phyloP scores from a whole-genome alignment of 2,888 invertebrate species.

The Cylindroiulus punctatus region DNA sequence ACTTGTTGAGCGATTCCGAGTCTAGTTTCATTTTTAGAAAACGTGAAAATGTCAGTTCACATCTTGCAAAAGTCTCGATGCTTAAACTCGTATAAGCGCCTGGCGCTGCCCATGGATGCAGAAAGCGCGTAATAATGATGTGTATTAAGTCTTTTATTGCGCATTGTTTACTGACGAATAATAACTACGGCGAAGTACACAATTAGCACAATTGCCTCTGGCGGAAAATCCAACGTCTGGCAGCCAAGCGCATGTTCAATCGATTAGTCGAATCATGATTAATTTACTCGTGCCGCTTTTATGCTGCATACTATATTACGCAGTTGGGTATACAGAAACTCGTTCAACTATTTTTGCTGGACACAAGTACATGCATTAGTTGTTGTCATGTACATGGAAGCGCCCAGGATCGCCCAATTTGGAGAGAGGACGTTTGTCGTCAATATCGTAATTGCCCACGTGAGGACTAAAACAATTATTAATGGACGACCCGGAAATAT shows the following conservation, averaged over 20 bases:
- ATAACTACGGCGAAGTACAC: background rate
- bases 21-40: background rate
- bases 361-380: background rate
- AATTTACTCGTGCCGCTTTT: background rate
- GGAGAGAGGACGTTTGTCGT: background rate
- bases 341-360: background rate
- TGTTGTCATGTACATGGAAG: background rate
- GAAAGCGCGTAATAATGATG: background rate
- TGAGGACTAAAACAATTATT: background rate
- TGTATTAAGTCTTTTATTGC: background rate
- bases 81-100: too few relatives aligned
- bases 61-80: too few relatives aligned
- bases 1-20: background rate
- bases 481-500: slow-evolving; percentile 4
- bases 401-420: background rate
- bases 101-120: too few relatives aligned
- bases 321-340: background rate
- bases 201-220: slow-evolving; percentile 20
- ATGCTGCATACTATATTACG: background rate
- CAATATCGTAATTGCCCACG: background rate
- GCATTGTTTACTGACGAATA: slow-evolving; percentile 9
- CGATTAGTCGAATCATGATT: slow-evolving; percentile 34
- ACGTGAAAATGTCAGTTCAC: background rate
- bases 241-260: background rate
- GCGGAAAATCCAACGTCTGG: slow-evolving; percentile 19